Percentiles rank a stretch among this genome's conserved stretches.
phyloP scores from a whole-genome alignment of 1,140 invertebrate genomes.

The Acromyrmex charruanus region DNA sequence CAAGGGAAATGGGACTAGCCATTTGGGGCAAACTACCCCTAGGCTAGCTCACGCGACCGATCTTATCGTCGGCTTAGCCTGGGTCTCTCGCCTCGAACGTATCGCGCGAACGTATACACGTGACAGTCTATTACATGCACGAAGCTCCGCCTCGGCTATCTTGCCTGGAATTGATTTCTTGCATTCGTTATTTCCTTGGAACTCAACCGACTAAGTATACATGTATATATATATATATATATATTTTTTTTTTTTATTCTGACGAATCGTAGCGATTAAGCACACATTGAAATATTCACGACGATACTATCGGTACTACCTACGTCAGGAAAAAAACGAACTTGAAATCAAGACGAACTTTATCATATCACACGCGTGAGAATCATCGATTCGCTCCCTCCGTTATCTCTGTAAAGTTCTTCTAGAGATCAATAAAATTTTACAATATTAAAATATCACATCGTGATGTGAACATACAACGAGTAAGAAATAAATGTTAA shows the following conservation, averaged over 20 bases:
- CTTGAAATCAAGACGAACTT: slow-evolving; percentile 61
- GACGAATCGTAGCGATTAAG: slow-evolving; percentile 51
- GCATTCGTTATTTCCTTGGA: slow-evolving; percentile 76
- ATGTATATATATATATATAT: background rate
- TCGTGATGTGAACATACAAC: too few relatives aligned
- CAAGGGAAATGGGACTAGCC: slow-evolving; percentile 77
- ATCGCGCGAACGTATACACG: slow-evolving; percentile 43
- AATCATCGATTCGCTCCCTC: background rate
- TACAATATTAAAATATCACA: background rate
- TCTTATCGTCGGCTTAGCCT: slow-evolving; percentile 77
- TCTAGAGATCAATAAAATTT: slow-evolving; percentile 29
- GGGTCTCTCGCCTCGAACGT: slow-evolving; percentile 66
- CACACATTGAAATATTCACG: slow-evolving; percentile 55
- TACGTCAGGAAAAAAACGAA: slow-evolving; percentile 39
- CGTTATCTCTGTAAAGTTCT: background rate
- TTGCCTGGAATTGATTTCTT: slow-evolving; percentile 76
- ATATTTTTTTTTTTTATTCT: slow-evolving; percentile 2
- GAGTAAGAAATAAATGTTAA: too few relatives aligned
- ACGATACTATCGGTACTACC: slow-evolving; percentile 46
- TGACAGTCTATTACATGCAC: slow-evolving; percentile 20
- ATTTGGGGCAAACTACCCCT: slow-evolving; percentile 79
- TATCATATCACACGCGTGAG: background rate
- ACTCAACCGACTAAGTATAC: slow-evolving; percentile 31
- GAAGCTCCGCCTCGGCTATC: slow-evolving; percentile 56
- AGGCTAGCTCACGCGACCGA: slow-evolving; percentile 80